Base-by-base conservation (phyloP, 2,888 invertebrate species). In the Tachystola acroxantha region DNA sequence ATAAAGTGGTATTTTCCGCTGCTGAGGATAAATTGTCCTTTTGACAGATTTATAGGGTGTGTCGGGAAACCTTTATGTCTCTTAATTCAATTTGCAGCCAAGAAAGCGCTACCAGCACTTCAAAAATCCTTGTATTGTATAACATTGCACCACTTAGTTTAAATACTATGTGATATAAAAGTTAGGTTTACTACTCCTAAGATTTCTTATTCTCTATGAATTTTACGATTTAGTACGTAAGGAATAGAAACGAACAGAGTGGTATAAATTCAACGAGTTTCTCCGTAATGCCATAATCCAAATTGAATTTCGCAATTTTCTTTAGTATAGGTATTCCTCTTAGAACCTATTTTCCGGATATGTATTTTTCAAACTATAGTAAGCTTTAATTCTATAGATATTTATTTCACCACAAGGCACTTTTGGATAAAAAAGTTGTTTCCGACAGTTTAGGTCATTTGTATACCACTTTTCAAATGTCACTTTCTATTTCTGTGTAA, bases 21-120 rank as follows among this genome's bases (percentile, higher is more conserved):
- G 31, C 32, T 12, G 27, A 29, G 29, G 43, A 45, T 45, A 42
- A 49, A 50, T 49, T 40, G 45, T 44, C 44, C 40, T 45, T 39
- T 40, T 33, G 39, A 47, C 40, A 49, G 53, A 61, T 57, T 58
- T 56, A 58, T 56, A 44, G 48, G 52, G 50, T 48, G 48, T 42
- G 43, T 34, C 26, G 42, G 46, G 43, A 50, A 50, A 50, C 47
- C 51, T 50, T 48, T 53, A 53, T 52, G 48, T 44, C 48, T 57
- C 48, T 54, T 48, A 50, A 54, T 57, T 57, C 54, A 54, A 55
- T 59, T 14, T 13, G 29, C 29, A 14, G 14, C n/a, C 16, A 14
- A 29, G 29, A 29, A 14, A 14, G 10, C 10, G 2, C 3, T n/a
- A n/a, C n/a, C n/a, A n/a, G n/a, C n/a, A n/a, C n/a, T n/a, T n/a